phyloP scores from a whole-genome alignment of 2,113 vertebrate species.

The Tretioscincus oriximinensis region DNA sequence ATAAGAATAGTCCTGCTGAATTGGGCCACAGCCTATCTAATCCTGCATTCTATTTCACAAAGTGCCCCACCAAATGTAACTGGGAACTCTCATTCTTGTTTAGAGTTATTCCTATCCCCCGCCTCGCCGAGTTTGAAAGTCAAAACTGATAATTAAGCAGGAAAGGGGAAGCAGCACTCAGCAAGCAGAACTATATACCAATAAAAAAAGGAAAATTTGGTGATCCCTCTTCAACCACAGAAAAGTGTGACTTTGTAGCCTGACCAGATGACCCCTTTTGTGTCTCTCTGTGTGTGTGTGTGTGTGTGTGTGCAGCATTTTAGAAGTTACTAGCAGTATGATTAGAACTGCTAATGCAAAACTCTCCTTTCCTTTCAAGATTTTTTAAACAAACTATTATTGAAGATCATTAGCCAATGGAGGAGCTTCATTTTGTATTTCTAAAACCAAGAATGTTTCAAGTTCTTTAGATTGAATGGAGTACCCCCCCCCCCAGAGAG shows the following conservation, averaged over 20 bases:
- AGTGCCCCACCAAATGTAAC: too few species aligned
- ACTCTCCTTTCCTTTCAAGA: constrained; percentile 14
- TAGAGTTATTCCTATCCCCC: background rate
- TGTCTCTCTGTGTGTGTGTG: too few species aligned
- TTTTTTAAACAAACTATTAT: background rate
- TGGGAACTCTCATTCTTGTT: background rate
- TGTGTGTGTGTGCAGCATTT: too few species aligned
- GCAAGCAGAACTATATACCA: background rate
- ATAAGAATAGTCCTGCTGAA: too few species aligned
- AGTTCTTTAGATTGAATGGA: background rate
- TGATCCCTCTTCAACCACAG: background rate
- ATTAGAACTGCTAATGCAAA: constrained; percentile 33
- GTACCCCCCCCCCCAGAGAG: background rate
- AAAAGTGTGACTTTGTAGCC: too few species aligned
- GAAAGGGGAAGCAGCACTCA: background rate
- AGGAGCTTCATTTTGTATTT: too few species aligned
- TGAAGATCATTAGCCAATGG: background rate
- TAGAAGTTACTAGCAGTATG: too few species aligned
- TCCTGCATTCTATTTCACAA: too few species aligned
- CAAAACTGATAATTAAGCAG: background rate
- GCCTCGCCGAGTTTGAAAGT: background rate
- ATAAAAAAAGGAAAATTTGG: background rate
- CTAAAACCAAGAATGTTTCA: too few species aligned
- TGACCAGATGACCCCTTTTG: too few species aligned
- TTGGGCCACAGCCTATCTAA: too few species aligned